A percentile compares a stretch with the other conserved stretches of the same genome.
Conservation (phyloP, 2,113 vertebrate species). For the Callospermophilus lateralis region DNA sequence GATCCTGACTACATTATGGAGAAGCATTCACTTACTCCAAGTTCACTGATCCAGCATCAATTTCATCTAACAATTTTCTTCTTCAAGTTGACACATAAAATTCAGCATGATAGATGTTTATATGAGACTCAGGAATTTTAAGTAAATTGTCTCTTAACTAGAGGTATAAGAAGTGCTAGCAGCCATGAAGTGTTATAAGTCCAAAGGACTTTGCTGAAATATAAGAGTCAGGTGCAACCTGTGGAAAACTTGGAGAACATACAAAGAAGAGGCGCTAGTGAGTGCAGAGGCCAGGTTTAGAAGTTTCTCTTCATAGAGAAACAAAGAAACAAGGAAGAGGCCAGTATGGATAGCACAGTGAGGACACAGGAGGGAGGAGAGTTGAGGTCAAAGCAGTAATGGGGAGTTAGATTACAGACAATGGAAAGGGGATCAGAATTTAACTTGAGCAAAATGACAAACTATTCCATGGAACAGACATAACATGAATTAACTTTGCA, state of each 20-base stretch:
- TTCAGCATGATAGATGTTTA: not conserved
- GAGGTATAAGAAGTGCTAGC: not conserved
- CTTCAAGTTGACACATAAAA: not conserved
- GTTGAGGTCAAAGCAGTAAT: not conserved
- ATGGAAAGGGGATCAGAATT: not conserved
- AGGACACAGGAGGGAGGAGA: too few species aligned
- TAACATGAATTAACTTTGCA: not conserved
- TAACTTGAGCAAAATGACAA: not conserved
- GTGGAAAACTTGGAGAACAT: not conserved
- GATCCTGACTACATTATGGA: not conserved
- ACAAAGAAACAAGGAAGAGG: not conserved
- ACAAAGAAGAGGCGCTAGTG: not conserved
- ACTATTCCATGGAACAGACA: not conserved
- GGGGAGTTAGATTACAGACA: not conserved
- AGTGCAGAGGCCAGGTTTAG: fast-evolving
- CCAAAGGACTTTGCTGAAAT: not conserved
- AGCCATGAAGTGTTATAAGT: not conserved
- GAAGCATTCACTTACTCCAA: not conserved
- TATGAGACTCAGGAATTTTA: not conserved
- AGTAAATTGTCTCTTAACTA: not conserved
- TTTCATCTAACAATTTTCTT: not conserved
- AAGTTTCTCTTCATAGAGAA: not conserved
- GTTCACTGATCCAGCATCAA: not conserved
- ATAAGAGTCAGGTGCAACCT: not conserved
- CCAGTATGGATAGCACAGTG: not conserved